Percentiles rank a stretch among this genome's conserved stretches.
These are phyloP conservation scores for Hypanus sabinus DNA, from an alignment of 2,113 vertebrate species.

Conservation along the genomic window DNA sequence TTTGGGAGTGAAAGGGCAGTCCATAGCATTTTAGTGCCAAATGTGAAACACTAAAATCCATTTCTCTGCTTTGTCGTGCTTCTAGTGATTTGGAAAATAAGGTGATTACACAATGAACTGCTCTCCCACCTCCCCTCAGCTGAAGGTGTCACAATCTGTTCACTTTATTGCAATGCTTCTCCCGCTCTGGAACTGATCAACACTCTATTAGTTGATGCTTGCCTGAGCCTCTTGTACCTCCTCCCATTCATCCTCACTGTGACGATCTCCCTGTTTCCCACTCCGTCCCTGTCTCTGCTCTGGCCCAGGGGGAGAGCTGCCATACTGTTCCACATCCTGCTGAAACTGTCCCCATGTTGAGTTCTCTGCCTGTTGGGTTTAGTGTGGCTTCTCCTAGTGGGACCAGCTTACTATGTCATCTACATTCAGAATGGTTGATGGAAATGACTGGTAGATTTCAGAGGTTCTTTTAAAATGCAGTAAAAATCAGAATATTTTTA, in stretches of 20 bases:
- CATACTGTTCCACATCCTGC: background rate
- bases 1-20: background rate
- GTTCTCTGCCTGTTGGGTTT: background rate
- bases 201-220: too few relatives aligned
- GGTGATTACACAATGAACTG: background rate
- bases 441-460: background rate
- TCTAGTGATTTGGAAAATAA: background rate
- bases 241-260: background rate
- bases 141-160: background rate
- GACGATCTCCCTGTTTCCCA: background rate
- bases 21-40: background rate
- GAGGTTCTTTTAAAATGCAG: background rate
- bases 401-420: too few relatives aligned
- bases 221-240: background rate
- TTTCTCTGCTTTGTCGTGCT: too few relatives aligned
- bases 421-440: background rate
- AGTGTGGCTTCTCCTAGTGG: background rate
- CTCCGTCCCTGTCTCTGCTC: too few relatives aligned
- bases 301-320: too few relatives aligned
- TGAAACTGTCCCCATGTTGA: too few relatives aligned
- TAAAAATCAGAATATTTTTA: slow-evolving; percentile 13
- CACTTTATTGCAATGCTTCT: background rate
- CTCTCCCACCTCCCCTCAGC: too few relatives aligned
- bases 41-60: background rate
- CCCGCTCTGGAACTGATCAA: background rate